phyloP scores from a whole-genome alignment of 2,888 invertebrate species.

The Cetonia aurata region DNA sequence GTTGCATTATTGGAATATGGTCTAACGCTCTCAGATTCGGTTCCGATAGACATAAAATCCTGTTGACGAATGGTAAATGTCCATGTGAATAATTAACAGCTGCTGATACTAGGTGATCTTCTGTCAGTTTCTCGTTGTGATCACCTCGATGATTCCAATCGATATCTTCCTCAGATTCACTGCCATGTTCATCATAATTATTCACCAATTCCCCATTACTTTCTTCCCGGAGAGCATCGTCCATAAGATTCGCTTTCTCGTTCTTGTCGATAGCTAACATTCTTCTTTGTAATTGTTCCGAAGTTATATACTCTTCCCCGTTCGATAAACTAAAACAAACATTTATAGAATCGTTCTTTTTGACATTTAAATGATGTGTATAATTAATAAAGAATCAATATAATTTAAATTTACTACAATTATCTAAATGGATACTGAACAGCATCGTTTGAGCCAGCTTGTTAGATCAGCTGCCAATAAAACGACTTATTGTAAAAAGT shows the following conservation, averaged over 20 bases:
- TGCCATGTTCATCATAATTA: conserved; percentile 56
- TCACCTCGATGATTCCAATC: conserved; percentile 65
- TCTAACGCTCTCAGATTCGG: conserved; percentile 77
- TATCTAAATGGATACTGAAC: no score
- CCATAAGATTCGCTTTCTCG: conserved; percentile 50
- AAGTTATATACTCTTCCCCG: conserved; percentile 89
- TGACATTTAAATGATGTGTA: no score
- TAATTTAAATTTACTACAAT: no score
- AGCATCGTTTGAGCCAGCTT: no score
- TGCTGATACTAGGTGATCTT: conserved; percentile 83
- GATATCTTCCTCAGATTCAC: conserved; percentile 62
- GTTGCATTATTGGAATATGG: conserved; percentile 79
- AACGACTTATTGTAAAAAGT: no score
- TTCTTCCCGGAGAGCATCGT: conserved; percentile 49
- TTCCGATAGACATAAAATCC: conserved; percentile 77
- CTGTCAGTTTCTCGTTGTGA: conserved; percentile 79
- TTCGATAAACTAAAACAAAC: conserved; percentile 77
- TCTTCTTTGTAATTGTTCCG: conserved; percentile 81
- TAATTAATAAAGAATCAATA: no score
- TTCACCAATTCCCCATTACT: conserved; percentile 59
- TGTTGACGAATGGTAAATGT: conserved; percentile 80
- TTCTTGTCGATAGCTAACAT: conserved; percentile 73
- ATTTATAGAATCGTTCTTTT: background rate
- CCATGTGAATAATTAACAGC: conserved; percentile 87
- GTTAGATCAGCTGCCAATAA: no score